Conservation (phyloP, 2,113 vertebrate genomes). For the Myotis lucifugus region DNA sequence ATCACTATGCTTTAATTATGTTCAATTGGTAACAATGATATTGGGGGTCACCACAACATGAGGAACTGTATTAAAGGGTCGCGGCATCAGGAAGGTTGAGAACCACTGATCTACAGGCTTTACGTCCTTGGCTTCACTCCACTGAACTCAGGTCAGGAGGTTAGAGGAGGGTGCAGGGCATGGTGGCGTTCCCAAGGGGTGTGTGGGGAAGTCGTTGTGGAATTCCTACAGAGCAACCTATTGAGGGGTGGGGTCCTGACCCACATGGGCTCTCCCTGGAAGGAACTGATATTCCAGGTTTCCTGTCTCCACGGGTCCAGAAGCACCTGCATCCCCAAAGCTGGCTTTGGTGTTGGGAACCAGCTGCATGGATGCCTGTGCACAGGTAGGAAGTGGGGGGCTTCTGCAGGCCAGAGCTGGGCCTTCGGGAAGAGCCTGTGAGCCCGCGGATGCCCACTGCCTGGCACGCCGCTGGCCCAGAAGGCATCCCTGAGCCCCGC, state of each 20-base stretch:
- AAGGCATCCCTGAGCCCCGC: neutral
- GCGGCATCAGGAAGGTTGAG: no score
- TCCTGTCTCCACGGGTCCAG: neutral
- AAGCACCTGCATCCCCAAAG: neutral
- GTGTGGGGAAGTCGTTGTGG: neutral
- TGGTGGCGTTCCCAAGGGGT: neutral
- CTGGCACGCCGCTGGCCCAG: accelerated
- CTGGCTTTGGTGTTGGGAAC: neutral
- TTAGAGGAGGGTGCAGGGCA: neutral
- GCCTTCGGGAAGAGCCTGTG: neutral
- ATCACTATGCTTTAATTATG: no score
- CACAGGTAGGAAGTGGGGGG: neutral
- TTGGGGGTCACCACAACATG: no score
- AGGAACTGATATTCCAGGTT: neutral
- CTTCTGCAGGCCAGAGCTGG: neutral
- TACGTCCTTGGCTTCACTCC: neutral
- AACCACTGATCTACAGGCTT: neutral
- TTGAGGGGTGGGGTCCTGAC: neutral
- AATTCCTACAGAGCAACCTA: neutral
- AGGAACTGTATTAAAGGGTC: no score
- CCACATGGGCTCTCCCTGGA: neutral
- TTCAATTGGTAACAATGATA: no score
- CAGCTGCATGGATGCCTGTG: neutral
- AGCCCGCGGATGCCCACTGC: neutral
- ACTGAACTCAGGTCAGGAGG: neutral